Evolutionary conservation across 2,888 invertebrate genomes (phyloP).

Genomic region (Synanthedon andrenaeformis): DNA sequence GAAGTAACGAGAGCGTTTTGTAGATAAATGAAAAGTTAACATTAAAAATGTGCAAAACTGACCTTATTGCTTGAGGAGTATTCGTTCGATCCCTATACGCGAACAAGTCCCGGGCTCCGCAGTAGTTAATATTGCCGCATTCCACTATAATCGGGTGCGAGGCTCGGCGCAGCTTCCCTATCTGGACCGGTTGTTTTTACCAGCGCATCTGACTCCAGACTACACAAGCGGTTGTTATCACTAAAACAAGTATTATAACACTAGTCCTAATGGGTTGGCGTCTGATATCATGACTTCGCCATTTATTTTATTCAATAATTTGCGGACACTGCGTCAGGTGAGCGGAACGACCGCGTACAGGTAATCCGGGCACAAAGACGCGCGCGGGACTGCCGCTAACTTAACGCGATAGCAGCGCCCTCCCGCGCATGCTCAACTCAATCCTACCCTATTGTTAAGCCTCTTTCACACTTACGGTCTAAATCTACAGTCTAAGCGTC

Average conservation of each 20-base stretch:
- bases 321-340: conserved; percentile 28
- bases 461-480: conserved; percentile 38
- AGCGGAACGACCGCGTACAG: conserved; percentile 18
- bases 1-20: no score
- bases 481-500: background rate
- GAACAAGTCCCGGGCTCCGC: conserved; percentile 60
- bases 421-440: conserved; percentile 39
- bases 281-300: conserved; percentile 35
- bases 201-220: conserved; percentile 19
- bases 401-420: conserved; percentile 35
- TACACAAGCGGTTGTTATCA: conserved; percentile 32
- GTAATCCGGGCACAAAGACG: conserved; percentile 36
- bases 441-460: conserved; percentile 12
- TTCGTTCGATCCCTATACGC: conserved; percentile 50
- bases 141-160: conserved; percentile 61
- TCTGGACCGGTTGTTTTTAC: conserved; percentile 53
- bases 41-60: conserved; percentile 13
- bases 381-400: conserved; percentile 43
- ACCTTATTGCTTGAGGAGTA: conserved; percentile 44
- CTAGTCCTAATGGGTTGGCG: conserved; percentile 25
- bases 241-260: conserved; percentile 51
- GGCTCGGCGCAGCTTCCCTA: conserved; percentile 60
- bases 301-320: conserved; percentile 38
- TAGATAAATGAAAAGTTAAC: no score
- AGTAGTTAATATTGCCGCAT: conserved; percentile 70